Base-by-base conservation (phyloP, 2,797 vertebrate genomes). In the Intellagama lesueurii region DNA sequence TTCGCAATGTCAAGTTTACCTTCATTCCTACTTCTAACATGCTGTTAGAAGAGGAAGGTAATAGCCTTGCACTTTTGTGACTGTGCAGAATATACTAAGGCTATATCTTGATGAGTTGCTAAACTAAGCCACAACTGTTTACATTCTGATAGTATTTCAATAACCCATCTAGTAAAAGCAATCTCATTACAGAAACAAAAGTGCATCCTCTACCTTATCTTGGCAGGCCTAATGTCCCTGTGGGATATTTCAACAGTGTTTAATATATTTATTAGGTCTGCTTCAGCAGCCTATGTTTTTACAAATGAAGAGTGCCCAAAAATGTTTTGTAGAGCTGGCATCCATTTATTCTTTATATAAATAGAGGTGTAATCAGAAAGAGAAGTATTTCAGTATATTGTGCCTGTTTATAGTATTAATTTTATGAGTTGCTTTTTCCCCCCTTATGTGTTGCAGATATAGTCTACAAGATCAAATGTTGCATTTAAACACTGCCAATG, bases 111-210 rank as follows among this genome's bases (percentile, higher is more conserved):
- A 93, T 92, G 81, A 17, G 87, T 44, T 93, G 69, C 81, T 91
- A 19, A 81, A 78, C 30, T 83, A 64, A 47, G 89, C 81, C 81
- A 47, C 2, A 76, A 90, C 7, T 90, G 85, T 90, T 49, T 24
- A 91, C 90, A 66, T 92, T 93, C 87, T 87, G 68, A 88, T 14
- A 69, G 69, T 66, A 76, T 87, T 64, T 73, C 88, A 94, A 90
- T 78, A 87, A 1, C 44, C 14, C 22, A 81, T 86, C 19, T 90
- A 80, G 83, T 86, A 85, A 40, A 81, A 86, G n/a, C 52, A 73
- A 44, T 86, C 40, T 89, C 56, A 86, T 81, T 68, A 40, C 16
- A 40, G 44, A 17, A 86, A 30, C 68, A 69, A 89, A 89, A 89
- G n/a, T 86, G 70, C 78, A 85, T 64, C 49, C 22, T 87, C 77